Evolutionary conservation across 1,140 invertebrate genomes (phyloP).

Genomic region (Olivierus martensii): DNA sequence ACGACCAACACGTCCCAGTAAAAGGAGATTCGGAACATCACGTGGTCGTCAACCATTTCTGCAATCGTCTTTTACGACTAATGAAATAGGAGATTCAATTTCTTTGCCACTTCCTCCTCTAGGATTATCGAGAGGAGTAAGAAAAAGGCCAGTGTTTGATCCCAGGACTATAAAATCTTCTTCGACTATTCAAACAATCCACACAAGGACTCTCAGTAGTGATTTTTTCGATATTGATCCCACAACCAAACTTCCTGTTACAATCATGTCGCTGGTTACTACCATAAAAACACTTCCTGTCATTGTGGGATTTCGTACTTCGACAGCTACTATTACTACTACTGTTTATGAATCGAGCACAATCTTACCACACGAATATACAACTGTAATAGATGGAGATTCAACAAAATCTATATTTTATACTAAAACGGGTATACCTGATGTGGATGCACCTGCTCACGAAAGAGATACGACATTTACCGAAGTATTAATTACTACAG

Average conservation of each 20-base stretch:
- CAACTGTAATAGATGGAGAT: constrained; percentile 12
- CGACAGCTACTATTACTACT: constrained; percentile 24
- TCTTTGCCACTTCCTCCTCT: constrained; percentile 11
- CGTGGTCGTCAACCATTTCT: background rate
- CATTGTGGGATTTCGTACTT: constrained; percentile 21
- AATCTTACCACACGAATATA: constrained; percentile 17
- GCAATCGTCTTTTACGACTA: background rate
- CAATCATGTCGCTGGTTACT: constrained; percentile 20
- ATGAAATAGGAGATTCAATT: background rate
- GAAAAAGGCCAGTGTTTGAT: constrained; percentile 12
- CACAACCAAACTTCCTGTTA: constrained; percentile 13
- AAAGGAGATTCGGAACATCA: background rate
- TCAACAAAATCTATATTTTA: constrained; percentile 18
- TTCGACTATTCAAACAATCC: background rate
- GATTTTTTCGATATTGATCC: background rate
- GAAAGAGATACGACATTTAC: constrained; percentile 18
- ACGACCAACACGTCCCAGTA: background rate
- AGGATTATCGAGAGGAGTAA: constrained; percentile 8
- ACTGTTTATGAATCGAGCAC: constrained; percentile 19
- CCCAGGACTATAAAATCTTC: constrained; percentile 9
- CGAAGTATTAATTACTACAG: constrained; percentile 20
- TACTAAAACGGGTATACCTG: constrained; percentile 5
- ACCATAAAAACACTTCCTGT: constrained; percentile 24
- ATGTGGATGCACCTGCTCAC: constrained; percentile 8
- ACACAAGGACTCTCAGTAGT: background rate